phyloP scores from a whole-genome alignment of 2,113 vertebrate species.

The Alligator mississippiensis region DNA sequence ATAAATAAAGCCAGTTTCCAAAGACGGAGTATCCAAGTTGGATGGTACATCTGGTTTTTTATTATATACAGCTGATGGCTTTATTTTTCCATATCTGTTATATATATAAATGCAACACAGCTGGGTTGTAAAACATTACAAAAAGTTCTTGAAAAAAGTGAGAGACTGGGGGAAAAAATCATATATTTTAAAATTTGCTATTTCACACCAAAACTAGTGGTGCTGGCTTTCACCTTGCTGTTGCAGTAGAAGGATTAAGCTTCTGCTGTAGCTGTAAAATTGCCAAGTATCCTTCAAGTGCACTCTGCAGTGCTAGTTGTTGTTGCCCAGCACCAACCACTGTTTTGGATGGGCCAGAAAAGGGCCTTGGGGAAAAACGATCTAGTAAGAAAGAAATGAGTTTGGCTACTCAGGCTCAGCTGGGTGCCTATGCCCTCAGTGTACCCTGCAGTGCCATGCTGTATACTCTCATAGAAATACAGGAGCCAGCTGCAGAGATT shows the following conservation, averaged over 20 bases:
- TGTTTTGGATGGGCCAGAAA: background rate
- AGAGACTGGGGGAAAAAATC: background rate
- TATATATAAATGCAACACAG: background rate
- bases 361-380: background rate
- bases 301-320: background rate
- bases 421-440: background rate
- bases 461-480: background rate
- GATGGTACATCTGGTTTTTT: background rate
- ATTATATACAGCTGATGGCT: accelerated
- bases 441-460: background rate
- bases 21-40: background rate
- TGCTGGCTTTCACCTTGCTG: accelerated
- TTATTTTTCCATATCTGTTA: background rate
- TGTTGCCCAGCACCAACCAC: background rate
- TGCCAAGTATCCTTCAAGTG: background rate
- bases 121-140: background rate
- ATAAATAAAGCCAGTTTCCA: background rate
- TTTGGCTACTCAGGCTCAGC: accelerated
- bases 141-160: background rate
- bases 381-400: accelerated
- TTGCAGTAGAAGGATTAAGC: background rate
- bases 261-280: background rate
- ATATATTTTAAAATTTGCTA: background rate
- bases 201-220: accelerated
- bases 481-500: background rate